A percentile compares a stretch with the other conserved stretches of the same genome.
Conservation (phyloP, 2,797 vertebrate genomes). For the Cetoscarus ocellatus region DNA sequence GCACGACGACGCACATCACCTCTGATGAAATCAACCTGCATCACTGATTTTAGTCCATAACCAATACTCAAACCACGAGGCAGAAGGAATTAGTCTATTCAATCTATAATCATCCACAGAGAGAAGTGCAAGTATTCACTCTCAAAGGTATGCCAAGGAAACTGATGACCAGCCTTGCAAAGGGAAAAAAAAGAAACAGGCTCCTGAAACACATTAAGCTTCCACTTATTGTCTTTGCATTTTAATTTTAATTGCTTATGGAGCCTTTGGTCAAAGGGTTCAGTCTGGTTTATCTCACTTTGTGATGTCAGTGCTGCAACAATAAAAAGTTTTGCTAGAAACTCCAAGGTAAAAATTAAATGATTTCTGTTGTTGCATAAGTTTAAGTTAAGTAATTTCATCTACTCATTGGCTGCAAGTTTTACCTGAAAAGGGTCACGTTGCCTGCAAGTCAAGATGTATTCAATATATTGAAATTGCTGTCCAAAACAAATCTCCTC, state of each 20-base stretch:
- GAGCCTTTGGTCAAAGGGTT: background rate
- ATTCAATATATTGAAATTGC: no score
- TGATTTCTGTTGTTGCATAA: background rate
- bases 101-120: slow-evolving; percentile 25
- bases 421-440: no score
- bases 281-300: slow-evolving; percentile 10
- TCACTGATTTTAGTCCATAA: slow-evolving; percentile 63
- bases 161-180: background rate
- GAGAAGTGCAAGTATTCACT: slow-evolving; percentile 44
- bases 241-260: background rate
- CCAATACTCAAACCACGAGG: slow-evolving; percentile 45
- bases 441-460: no score
- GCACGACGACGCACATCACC: slow-evolving; percentile 67
- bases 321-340: background rate
- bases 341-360: background rate
- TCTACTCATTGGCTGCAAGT: no score
- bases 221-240: slow-evolving; percentile 2
- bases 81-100: slow-evolving; percentile 40
- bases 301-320: background rate
- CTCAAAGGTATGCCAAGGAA: slow-evolving; percentile 6
- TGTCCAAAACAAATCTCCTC: no score
- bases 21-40: slow-evolving; percentile 77
- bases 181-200: slow-evolving; percentile 15
- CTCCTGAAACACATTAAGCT: slow-evolving; percentile 11
- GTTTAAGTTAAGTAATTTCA: no score